Evolutionary conservation across 2,888 invertebrate genomes (phyloP), one percentile per base, ranked within the genome.

Genomic region (Bimastos eiseni): DNA sequence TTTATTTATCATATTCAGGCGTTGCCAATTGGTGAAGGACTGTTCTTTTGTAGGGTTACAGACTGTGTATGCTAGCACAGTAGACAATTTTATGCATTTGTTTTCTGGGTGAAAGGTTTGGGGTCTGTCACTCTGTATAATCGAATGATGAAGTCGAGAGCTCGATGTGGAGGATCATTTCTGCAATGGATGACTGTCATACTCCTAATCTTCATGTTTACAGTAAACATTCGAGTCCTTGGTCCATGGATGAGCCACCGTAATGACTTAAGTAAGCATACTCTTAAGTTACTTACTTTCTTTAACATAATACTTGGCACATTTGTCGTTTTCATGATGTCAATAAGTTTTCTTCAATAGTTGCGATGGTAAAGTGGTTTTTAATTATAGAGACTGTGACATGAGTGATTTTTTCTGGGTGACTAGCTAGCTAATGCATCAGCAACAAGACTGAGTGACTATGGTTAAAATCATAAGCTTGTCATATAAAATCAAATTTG

Each of bases 201-300:
- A 34, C 86, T 86, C 37, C 36, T 86, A 36, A 24, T 86, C 37
- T 37, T 86, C 86, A 86, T 86, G 86, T 86, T 86, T 24, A 86
- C 86, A 0, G 86, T 86, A 34, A 86, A 86, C 37, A 24, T 86
- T 33, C 86, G 86, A 34, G 86, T 86, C 37, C 86, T 86, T 33
- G 86, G 86, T 37, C 86, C 86, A 21, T 86, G 86, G 86, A 86
- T 86, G 86, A 86, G 36, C 37, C 86, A 19, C 86, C 36, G 86
- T 86, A 86, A 86, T 19, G 37, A 34, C 24, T 37, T 36, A 37
- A 37, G 86, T 86, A 37, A 86, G 86, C n/a, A 86, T 8, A n/a
- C n/a, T n/a, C n/a, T n/a, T n/a, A n/a, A n/a, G n/a, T n/a, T n/a
- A n/a, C n/a, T n/a, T n/a, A n/a, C n/a, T 17, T n/a, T n/a, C 8